Evolutionary conservation across 2,797 vertebrate species (phyloP).

Genomic region (Enteromius treurensis): DNA sequence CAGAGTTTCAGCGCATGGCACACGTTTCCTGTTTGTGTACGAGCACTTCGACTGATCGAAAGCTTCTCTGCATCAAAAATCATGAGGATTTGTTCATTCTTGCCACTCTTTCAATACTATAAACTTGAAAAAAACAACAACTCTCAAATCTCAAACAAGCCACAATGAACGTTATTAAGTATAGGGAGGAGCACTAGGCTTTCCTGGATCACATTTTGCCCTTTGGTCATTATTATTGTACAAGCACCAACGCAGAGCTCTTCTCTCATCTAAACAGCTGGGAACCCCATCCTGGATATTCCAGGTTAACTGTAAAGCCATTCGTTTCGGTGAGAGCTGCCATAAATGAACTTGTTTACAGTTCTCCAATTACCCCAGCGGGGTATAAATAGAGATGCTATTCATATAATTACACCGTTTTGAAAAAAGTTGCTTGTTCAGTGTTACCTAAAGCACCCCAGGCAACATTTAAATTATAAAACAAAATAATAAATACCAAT

Average conservation of each 20-base stretch:
- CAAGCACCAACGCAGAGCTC: not conserved
- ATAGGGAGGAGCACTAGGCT: not conserved
- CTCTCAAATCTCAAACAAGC: no score
- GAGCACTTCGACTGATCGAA: not conserved
- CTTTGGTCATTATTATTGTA: conserved; percentile 19
- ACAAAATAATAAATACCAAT: not conserved
- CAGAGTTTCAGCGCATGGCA: not conserved
- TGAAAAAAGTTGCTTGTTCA: not conserved
- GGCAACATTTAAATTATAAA: not conserved
- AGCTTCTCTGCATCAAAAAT: not conserved
- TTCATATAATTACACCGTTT: conserved; percentile 31
- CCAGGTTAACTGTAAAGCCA: conserved; percentile 14
- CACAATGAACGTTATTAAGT: not conserved
- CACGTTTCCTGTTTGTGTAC: conserved; percentile 13
- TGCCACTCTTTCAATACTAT: not conserved
- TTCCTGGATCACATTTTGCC: conserved; percentile 33
- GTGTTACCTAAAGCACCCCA: conserved; percentile 13
- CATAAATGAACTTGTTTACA: conserved; percentile 31
- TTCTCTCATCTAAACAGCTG: not conserved
- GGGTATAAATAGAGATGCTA: conserved; percentile 30
- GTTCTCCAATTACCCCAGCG: conserved; percentile 16
- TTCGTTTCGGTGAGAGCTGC: not conserved
- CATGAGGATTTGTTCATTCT: not conserved
- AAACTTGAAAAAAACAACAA: no score
- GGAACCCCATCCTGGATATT: conserved; percentile 12